Base-by-base conservation (phyloP, 2,888 invertebrate species). In the Melieria crassipennis region DNA sequence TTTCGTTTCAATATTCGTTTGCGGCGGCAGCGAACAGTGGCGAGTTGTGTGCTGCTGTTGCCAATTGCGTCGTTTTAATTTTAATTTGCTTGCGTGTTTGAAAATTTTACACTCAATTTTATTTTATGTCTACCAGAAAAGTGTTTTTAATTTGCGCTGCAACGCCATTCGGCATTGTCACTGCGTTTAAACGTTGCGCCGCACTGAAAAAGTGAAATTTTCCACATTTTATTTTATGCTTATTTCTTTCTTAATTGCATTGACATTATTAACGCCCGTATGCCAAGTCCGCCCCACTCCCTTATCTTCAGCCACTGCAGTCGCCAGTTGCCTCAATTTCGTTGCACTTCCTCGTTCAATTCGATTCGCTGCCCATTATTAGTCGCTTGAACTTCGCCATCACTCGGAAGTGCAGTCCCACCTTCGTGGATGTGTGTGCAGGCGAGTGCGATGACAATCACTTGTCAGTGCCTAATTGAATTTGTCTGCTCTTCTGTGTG, bases 271-370 rank as follows among this genome's bases (percentile, higher is more conserved):
- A 16, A 16, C 16, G 16, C 16, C 16, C 16, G 16, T 16, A 16
- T 58, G 66, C 61, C 67, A 67, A 67, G 67, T 67, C 50, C 58
- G 50, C 60, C 67, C 46, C n/a, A 30, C 58, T 7, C 43, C 43
- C 58, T 16, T 11, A 16, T 16, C 16, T 16, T 16, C 16, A 16
- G 16, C 16, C 16, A 16, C 16, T 30, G 30, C 30, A 30, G 30
- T 30, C 1, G 1, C 1, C 2, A 30, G 30, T 30, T 30, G 30
- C 3, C 30, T 30, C 30, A 30, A 30, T 16, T 10, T 52, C 45
- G 16, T 45, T 61, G 58, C 60, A 52, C 52, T 67, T 7, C 45
- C 64, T 4, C 16, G 13, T 52, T 42, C 56, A 47, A 30, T 30
- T 30, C 30, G 30, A 30, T 30, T 30, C 30, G 30, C 30, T 30